Percentiles rank a stretch among this genome's conserved stretches.
phyloP scores from a whole-genome alignment of 2,888 invertebrate genomes.

The Lucinisca nassula region DNA sequence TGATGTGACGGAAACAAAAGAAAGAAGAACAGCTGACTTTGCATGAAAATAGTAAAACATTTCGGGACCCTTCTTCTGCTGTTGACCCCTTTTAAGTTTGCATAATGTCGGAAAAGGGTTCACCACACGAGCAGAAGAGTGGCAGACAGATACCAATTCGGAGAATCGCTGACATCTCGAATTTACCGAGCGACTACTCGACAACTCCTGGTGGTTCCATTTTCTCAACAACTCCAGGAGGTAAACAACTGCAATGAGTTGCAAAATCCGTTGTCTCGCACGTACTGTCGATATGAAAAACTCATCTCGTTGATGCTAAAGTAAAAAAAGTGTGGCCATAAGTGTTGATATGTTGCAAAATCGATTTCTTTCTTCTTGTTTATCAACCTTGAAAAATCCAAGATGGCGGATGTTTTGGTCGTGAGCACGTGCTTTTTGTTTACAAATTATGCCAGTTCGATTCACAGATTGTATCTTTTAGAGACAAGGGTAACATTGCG shows the following conservation, averaged over 20 bases:
- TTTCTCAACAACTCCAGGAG: slow-evolving; percentile 98
- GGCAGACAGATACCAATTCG: slow-evolving; percentile 91
- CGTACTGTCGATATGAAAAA: no score
- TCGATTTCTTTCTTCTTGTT: no score
- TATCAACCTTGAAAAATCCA: slow-evolving; percentile 44
- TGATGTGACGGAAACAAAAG: slow-evolving; percentile 64
- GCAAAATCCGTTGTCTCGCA: no score
- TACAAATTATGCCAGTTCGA: neutral
- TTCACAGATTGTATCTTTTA: no score
- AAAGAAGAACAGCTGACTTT: slow-evolving; percentile 67
- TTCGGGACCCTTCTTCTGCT: slow-evolving; percentile 20
- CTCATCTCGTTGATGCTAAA: no score
- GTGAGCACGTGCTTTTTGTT: slow-evolving; percentile 47
- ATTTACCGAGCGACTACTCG: slow-evolving; percentile 96
- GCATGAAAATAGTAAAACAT: slow-evolving; percentile 38
- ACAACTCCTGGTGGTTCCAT: slow-evolving; percentile 98
- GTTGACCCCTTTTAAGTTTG: slow-evolving; percentile 34
- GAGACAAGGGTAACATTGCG: no score
- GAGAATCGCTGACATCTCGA: slow-evolving; percentile 93
- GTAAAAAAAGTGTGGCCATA: no score
- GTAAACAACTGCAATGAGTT: no score
- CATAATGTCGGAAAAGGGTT: slow-evolving; percentile 75
- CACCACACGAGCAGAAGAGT: slow-evolving; percentile 68
- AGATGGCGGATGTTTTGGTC: slow-evolving; percentile 59
- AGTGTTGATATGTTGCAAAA: no score